phyloP scores from a whole-genome alignment of 1,140 invertebrate species.

The Medauroidea extradentata region DNA sequence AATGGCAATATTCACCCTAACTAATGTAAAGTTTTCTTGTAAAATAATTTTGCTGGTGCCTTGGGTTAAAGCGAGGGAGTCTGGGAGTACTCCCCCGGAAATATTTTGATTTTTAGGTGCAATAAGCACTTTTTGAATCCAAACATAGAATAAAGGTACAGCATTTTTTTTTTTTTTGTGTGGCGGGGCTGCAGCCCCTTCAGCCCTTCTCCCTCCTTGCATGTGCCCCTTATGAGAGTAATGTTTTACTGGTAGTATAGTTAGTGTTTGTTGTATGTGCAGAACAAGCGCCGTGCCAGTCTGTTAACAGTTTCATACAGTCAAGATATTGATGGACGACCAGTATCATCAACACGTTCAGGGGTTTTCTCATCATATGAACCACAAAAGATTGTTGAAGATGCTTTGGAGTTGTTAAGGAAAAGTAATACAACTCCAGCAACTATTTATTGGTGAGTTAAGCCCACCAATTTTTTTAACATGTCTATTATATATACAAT shows the following conservation, averaged over 20 bases:
- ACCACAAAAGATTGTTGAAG: slow-evolving; percentile 53
- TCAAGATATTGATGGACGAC: slow-evolving; percentile 1
- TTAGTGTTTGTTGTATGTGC: slow-evolving; percentile 10
- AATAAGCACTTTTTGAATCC: no score
- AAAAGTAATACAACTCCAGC: slow-evolving; percentile 49
- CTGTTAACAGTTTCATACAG: slow-evolving; percentile 22
- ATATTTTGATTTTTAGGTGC: no score
- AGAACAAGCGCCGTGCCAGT: slow-evolving; percentile 29
- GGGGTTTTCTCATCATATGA: slow-evolving; percentile 51
- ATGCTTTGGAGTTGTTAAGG: slow-evolving; percentile 56
- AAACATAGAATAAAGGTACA: no score
- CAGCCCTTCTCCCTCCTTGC: neutral
- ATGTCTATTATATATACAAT: no score
- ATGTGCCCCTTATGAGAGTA: neutral
- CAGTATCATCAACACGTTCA: slow-evolving; percentile 19
- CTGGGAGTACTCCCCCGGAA: no score
- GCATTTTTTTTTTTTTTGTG: neutral
- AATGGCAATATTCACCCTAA: no score
- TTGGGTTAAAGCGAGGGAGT: no score
- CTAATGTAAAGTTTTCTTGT: no score
- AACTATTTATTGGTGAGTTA: no score
- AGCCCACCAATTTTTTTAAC: no score
- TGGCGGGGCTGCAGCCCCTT: neutral
- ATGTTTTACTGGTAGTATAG: neutral
- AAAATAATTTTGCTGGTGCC: no score